These are phyloP conservation scores for Mactra quadrangularis DNA, from an alignment of 1,140 invertebrate species.

Conservation along the genomic window DNA sequence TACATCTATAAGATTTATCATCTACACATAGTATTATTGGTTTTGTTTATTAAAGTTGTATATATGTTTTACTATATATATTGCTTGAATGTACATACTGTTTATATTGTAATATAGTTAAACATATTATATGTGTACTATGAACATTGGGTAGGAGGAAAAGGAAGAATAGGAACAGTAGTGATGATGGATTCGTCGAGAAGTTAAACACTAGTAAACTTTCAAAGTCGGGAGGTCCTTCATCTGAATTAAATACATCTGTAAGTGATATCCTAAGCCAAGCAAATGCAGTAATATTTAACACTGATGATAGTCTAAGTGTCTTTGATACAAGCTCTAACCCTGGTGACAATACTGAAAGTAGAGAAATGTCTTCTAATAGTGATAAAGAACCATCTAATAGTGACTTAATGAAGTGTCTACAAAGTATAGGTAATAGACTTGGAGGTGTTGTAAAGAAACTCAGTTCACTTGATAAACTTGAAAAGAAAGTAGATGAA, in stretches of 20 bases:
- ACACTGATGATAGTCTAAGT: neutral
- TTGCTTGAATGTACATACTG: too few relatives aligned
- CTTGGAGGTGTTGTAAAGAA: neutral
- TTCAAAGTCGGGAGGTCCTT: neutral
- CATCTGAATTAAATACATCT: neutral
- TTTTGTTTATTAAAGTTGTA: too few relatives aligned
- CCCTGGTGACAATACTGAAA: neutral
- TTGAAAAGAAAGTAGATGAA: neutral
- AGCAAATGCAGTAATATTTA: neutral
- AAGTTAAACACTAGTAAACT: neutral
- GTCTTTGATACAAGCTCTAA: too few relatives aligned
- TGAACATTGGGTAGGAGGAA: too few relatives aligned
- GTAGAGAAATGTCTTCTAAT: neutral
- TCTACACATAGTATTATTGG: too few relatives aligned
- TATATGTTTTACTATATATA: too few relatives aligned
- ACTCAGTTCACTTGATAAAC: neutral
- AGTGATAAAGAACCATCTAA: neutral
- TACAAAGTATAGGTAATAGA: neutral
- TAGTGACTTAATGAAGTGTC: neutral
- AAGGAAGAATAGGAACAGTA: too few relatives aligned
- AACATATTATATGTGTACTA: too few relatives aligned
- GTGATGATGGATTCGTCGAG: too few relatives aligned
- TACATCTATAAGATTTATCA: too few relatives aligned
- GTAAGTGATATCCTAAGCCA: conserved; percentile 25
- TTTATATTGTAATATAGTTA: too few relatives aligned